Evolutionary conservation across 2,797 vertebrate genomes (phyloP).

Genomic region (Cirrhinus molitorella): DNA sequence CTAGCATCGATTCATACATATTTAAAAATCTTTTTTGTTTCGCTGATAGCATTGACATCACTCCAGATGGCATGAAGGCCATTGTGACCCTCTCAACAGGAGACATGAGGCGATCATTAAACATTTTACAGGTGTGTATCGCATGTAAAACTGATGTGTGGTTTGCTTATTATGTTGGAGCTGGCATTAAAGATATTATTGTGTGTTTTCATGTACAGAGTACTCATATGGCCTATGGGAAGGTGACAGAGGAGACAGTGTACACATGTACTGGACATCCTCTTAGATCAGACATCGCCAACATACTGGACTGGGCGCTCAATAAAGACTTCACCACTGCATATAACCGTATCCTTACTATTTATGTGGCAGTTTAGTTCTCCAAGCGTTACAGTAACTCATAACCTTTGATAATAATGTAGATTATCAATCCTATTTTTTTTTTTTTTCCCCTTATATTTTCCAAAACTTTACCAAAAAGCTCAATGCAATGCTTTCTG

Average conservation of each 20-base stretch:
- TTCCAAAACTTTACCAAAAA: neutral
- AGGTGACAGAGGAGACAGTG: slow-evolving; percentile 92
- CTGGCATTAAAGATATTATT: neutral
- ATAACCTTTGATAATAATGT: neutral
- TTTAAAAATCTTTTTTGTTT: slow-evolving; percentile 42
- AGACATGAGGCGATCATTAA: slow-evolving; percentile 95
- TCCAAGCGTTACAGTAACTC: neutral
- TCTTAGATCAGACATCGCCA: slow-evolving; percentile 93
- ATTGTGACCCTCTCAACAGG: slow-evolving; percentile 92
- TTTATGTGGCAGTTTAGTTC: neutral
- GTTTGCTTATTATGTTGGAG: neutral
- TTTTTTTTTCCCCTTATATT: too few relatives aligned
- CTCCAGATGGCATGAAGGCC: slow-evolving; percentile 93
- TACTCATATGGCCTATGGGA: slow-evolving; percentile 93
- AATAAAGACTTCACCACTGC: slow-evolving; percentile 93
- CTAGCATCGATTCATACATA: slow-evolving; percentile 29
- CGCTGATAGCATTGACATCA: slow-evolving; percentile 84
- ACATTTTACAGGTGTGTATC: slow-evolving; percentile 90
- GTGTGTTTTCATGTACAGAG: slow-evolving; percentile 80
- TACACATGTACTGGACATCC: slow-evolving; percentile 98
- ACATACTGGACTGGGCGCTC: slow-evolving; percentile 97
- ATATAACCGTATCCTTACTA: slow-evolving; percentile 90
- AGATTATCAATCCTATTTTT: too few relatives aligned
- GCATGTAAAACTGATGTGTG: neutral
- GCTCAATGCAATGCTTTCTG: neutral